Conservation (phyloP, 2,113 vertebrate species). For the Danionella cerebrum region DNA sequence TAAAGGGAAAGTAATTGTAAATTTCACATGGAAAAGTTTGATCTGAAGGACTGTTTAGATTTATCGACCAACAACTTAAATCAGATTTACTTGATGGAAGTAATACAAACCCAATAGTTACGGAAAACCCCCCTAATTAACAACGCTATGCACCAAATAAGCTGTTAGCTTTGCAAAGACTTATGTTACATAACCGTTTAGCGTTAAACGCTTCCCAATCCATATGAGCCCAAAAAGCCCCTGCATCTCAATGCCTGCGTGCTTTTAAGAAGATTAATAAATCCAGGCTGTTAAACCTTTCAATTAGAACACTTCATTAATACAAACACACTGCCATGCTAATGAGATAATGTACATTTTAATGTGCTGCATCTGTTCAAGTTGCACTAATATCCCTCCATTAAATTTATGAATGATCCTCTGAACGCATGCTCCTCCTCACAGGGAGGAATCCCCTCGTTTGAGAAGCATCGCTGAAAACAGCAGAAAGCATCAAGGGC, state of each 20-base stretch:
- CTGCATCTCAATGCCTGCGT: neutral
- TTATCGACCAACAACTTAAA: too few relatives aligned
- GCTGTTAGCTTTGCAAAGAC: too few relatives aligned
- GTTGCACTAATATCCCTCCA: conserved; percentile 33
- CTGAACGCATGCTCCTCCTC: neutral
- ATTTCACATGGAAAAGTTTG: too few relatives aligned
- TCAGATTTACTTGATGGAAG: too few relatives aligned
- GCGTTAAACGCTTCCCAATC: neutral
- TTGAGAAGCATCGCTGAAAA: neutral
- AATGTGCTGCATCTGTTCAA: conserved; percentile 41
- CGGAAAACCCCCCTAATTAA: too few relatives aligned
- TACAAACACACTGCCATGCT: conserved; percentile 42
- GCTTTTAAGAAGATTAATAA: conserved; percentile 38
- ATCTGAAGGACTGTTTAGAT: too few relatives aligned
- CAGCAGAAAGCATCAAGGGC: neutral
- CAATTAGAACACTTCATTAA: conserved; percentile 45
- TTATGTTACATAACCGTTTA: neutral
- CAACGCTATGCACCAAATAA: too few relatives aligned
- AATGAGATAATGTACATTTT: conserved; percentile 46
- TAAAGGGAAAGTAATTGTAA: too few relatives aligned
- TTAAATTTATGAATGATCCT: conserved; percentile 29
- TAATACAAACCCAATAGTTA: too few relatives aligned
- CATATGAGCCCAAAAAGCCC: neutral
- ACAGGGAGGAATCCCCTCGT: conserved; percentile 3
- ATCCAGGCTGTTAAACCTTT: conserved; percentile 41